These are phyloP conservation scores for Bombus ignitus DNA, from an alignment of 1,140 invertebrate species.

Conservation along the genomic window DNA sequence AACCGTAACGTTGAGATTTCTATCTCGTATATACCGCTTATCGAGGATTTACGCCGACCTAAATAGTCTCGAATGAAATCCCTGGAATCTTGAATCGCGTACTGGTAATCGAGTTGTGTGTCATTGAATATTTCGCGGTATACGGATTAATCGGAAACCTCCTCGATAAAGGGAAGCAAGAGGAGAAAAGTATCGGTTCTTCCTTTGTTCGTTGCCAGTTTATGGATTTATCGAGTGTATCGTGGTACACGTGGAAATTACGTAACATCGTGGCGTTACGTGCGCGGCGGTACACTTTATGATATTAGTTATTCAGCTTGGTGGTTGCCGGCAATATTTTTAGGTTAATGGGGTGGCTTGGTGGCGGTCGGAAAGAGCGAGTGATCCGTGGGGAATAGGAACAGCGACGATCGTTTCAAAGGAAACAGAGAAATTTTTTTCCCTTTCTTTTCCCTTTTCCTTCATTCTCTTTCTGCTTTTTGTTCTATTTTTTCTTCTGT, in stretches of 20 bases:
- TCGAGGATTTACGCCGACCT: neutral
- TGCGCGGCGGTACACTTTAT: neutral
- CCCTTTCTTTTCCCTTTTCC: neutral
- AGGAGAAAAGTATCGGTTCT: neutral
- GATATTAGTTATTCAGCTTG: conserved; percentile 4
- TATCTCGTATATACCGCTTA: neutral
- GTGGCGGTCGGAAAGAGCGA: neutral
- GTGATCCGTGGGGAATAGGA: conserved; percentile 1
- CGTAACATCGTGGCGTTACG: neutral
- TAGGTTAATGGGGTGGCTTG: conserved; percentile 29
- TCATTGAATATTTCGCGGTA: neutral
- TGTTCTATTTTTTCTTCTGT: neutral
- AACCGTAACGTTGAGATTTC: neutral
- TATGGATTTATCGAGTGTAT: conserved; percentile 5
- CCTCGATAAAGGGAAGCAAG: neutral
- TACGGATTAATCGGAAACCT: neutral
- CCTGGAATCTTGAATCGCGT: neutral
- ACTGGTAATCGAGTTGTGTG: neutral
- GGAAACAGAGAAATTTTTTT: neutral
- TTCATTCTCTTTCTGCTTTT: neutral
- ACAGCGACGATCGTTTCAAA: neutral
- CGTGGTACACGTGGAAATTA: neutral
- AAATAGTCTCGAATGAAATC: neutral
- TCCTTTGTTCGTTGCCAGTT: neutral
- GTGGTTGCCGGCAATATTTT: conserved; percentile 10